Base-by-base conservation (phyloP, 2,888 invertebrate species). In the Empis stercorea region DNA sequence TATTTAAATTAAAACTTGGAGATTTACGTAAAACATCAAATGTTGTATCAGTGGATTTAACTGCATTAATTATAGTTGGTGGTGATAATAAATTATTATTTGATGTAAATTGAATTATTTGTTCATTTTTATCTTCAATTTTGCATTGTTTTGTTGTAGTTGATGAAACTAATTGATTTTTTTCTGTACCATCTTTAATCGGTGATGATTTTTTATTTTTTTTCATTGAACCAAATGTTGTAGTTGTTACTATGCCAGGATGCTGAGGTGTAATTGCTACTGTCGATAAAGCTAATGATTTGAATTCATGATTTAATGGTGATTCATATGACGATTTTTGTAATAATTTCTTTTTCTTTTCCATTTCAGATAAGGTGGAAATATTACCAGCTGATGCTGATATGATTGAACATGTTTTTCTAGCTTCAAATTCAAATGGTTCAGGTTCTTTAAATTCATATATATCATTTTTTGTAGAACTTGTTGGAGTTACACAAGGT, bases 401-500 rank as follows among this genome's bases (percentile, higher is more conserved):
- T 10, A 49, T 46, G 46, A 53, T 51, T 20, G 56, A 45, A 30
- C 17, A n/a, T 11, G 54, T 45, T 53, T 70, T 70, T 45, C 84
- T 76, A 10, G 82, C 75, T 66, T 88, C 87, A 55, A 87, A 79
- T 63, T 88, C 87, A 61, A 88, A 88, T 0, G 88, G 87, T 64
- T 89, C 88, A 0, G 87, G 87, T 65, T 89, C 88, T 64, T 88
- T 88, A 61, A 89, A 89, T 65, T 89, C 88, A 60, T 89, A 89
- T 50, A 88, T 80, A 61, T 89, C 88, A 46, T 63, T 54, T 3
- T 57, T 57, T 1, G 55, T 52, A 11, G 55, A 44, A 17, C 51
- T 54, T 10, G 51, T 48, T 39, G 44, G 47, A 37, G 48, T 10
- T 10, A 41, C 46, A 27, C 9, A 9, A 7, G 20, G 9, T 27